Base-by-base conservation (phyloP, 2,113 vertebrate species). In the Diphyllodes magnificus region DNA sequence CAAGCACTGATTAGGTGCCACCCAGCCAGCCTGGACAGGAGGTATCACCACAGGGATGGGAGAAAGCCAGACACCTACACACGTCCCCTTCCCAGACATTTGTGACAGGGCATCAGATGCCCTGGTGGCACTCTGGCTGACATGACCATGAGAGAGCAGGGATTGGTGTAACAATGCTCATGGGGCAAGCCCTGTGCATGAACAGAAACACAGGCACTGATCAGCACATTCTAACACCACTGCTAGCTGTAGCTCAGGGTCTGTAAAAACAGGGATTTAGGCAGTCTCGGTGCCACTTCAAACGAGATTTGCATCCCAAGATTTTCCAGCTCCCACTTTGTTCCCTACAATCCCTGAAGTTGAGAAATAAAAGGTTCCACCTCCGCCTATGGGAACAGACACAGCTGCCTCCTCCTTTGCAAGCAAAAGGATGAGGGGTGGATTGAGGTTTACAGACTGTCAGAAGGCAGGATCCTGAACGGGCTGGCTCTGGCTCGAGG, bases 361-460 rank as follows among this genome's bases (percentile, higher is more conserved):
- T 45, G 33, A 54, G 42, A 90, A 94, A 88, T 33, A 88, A 92
- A 90, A 88, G 39, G 42, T 54, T 88, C 42, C 59, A 87, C 53
- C 57, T 94, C 66, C 50, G 50, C 88, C 76, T 81, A 45, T 35
- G 75, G 71, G 45, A 95, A 92, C 50, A 82, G 79, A 64, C 78
- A 56, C 64, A 70, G 87, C 50, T 65, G 66, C 27, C 22, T 30
- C 39, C 61, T 91, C 57, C 61, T 85, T 70, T 77, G 63, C 23
- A 61, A 90, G 75, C 37, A 63, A 42, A 65, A 64, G 31, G 23
- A 66, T 31, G 64, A 65, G 28, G 23, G 20, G 27, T 59, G 61
- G 76, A n/a, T 76, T 86, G 59, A 45, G 75, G 56, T 63, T 84
- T 39, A 33, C 33, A 68, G 94, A 39, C 61, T 75, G 83, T 76